phyloP scores from a whole-genome alignment of 1,140 invertebrate genomes.

The Schlechtendalia chinensis region DNA sequence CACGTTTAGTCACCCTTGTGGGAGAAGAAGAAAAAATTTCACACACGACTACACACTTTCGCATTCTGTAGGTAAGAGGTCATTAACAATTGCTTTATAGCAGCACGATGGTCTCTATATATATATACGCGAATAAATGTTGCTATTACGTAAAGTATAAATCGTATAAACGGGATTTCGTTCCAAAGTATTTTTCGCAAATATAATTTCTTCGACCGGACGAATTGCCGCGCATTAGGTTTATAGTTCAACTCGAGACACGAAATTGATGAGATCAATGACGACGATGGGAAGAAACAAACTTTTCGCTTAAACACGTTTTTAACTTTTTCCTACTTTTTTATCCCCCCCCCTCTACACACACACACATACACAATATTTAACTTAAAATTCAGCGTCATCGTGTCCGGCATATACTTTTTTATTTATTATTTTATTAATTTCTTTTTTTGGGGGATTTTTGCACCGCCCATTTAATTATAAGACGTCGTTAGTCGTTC shows the following conservation, averaged over 20 bases:
- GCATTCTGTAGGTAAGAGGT: background rate
- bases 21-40: background rate
- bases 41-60: background rate
- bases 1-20: no score
- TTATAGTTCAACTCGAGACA: background rate
- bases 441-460: no score
- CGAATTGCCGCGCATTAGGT: background rate
- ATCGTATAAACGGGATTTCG: background rate
- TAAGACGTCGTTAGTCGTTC: no score
- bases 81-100: no score
- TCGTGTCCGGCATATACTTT: background rate
- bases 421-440: background rate
- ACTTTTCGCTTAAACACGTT: background rate
- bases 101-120: no score
- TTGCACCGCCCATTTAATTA: no score
- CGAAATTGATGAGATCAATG: conserved; percentile 10
- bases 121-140: background rate
- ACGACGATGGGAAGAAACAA: background rate
- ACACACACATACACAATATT: background rate
- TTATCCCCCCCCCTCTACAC: background rate
- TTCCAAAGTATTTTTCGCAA: background rate
- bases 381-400: background rate
- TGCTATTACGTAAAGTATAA: background rate
- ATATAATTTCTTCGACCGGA: background rate
- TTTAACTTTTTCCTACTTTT: background rate